Percentiles rank a stretch among this genome's conserved stretches.
These are phyloP conservation scores for Portevinia maculata DNA, from an alignment of 2,888 invertebrate genomes.

Conservation along the genomic window DNA sequence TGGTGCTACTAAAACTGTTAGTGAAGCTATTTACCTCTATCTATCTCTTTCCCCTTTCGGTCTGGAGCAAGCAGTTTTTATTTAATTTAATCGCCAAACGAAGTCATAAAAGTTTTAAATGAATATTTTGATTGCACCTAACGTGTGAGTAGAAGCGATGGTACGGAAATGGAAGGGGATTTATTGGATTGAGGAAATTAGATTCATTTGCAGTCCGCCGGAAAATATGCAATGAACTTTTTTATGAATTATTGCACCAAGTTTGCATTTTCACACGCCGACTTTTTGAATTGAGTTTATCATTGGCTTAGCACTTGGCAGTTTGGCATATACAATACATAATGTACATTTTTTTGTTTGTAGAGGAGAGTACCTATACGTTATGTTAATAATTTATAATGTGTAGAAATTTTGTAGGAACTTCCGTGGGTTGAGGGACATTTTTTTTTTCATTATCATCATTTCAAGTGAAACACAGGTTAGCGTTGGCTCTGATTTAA, in stretches of 20 bases:
- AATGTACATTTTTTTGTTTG: no score
- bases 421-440: no score
- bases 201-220: slow-evolving; percentile 64
- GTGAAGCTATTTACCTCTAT: slow-evolving; percentile 39
- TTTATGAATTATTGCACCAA: slow-evolving; percentile 43
- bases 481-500: no score
- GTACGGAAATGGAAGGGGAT: slow-evolving; percentile 11
- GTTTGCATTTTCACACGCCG: slow-evolving; percentile 28
- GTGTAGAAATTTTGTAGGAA: no score
- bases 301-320: not conserved
- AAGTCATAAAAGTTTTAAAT: slow-evolving; percentile 73
- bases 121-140: slow-evolving; percentile 70
- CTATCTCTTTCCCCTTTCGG: slow-evolving; percentile 1
- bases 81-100: slow-evolving; percentile 69
- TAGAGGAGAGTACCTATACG: no score
- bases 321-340: no score
- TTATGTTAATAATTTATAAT: no score
- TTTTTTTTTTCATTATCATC: no score
- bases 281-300: slow-evolving; percentile 2
- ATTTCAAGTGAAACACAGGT: no score
- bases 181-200: slow-evolving; percentile 65
- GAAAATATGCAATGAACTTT: slow-evolving; percentile 57
- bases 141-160: not conserved
- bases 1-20: slow-evolving; percentile 33
- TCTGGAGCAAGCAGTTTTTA: slow-evolving; percentile 52